Evolutionary conservation across 2,113 vertebrate genomes (phyloP).

Genomic region (Sprattus sprattus): DNA sequence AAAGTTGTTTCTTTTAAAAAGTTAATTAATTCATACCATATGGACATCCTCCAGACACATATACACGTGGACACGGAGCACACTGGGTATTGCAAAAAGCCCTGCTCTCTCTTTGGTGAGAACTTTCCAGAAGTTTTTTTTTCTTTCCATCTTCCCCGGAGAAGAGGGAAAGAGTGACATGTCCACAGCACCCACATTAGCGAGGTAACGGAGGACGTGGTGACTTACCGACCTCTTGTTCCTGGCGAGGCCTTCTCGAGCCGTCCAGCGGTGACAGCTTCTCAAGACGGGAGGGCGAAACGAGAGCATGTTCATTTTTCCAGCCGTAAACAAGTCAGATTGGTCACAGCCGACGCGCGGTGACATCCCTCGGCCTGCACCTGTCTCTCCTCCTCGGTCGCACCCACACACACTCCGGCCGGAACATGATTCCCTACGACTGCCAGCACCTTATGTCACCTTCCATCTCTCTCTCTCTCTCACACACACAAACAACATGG

Average conservation of each 20-base stretch:
- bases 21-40: conserved; percentile 1
- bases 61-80: not conserved
- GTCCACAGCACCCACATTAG: not conserved
- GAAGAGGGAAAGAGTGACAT: conserved; percentile 12
- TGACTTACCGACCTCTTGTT: not conserved
- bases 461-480: not conserved
- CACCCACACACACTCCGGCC: conserved; percentile 10
- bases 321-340: conserved; percentile 32
- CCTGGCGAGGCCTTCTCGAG: not conserved
- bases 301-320: conserved; percentile 25
- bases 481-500: conserved; percentile 6
- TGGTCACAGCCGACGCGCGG: conserved; percentile 25
- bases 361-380: conserved; percentile 44
- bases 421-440: not conserved
- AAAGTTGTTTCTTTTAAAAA: not conserved
- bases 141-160: not conserved
- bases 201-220: not conserved
- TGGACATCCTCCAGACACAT: conserved; percentile 3
- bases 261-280: not conserved
- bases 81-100: not conserved
- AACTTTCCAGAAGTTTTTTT: conserved; percentile 17
- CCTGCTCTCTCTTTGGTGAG: not conserved
- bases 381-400: conserved; percentile 37
- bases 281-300: not conserved
- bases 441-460: conserved; percentile 3